Evolutionary conservation across 2,113 vertebrate genomes (phyloP).

Genomic region (Tautogolabrus adspersus): DNA sequence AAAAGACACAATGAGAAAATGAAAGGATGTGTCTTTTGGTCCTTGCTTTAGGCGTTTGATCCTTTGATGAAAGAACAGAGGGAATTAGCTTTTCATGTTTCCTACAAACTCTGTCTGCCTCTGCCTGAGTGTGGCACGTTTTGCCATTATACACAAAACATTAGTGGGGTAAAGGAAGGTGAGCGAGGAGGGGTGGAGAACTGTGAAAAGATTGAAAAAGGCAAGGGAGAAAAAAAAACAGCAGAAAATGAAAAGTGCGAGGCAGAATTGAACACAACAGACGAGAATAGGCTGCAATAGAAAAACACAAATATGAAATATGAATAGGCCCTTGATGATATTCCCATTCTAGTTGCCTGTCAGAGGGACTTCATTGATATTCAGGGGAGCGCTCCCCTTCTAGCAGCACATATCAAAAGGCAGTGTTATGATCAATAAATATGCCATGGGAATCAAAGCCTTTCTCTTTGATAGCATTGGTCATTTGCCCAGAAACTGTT

Average conservation of each 20-base stretch:
- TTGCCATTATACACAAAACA: constrained; percentile 51
- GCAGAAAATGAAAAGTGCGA: constrained; percentile 62
- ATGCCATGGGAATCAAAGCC: constrained; percentile 77
- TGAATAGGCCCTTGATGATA: constrained; percentile 77
- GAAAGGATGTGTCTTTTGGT: constrained; percentile 48
- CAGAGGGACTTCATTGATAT: constrained; percentile 77
- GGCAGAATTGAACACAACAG: constrained; percentile 67
- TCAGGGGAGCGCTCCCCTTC: constrained; percentile 65
- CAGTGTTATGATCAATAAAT: constrained; percentile 81
- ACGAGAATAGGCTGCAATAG: constrained; percentile 66
- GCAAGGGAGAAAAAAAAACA: neutral
- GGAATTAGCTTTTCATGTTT: constrained; percentile 28
- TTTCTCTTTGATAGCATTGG: constrained; percentile 77
- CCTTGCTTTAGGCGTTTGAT: constrained; percentile 47
- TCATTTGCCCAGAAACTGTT: constrained; percentile 79
- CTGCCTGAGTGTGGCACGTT: constrained; percentile 20
- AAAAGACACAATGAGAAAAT: constrained; percentile 11
- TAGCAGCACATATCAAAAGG: constrained; percentile 77
- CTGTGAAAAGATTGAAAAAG: constrained; percentile 53
- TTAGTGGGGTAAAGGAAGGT: constrained; percentile 44
- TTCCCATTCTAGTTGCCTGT: constrained; percentile 74
- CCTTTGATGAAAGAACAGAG: constrained; percentile 33
- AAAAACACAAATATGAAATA: constrained; percentile 75
- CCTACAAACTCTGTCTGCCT: constrained; percentile 14
- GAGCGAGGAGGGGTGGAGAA: constrained; percentile 15